Conservation (phyloP, 2,113 vertebrate species). For the Lucifuga dentata region DNA sequence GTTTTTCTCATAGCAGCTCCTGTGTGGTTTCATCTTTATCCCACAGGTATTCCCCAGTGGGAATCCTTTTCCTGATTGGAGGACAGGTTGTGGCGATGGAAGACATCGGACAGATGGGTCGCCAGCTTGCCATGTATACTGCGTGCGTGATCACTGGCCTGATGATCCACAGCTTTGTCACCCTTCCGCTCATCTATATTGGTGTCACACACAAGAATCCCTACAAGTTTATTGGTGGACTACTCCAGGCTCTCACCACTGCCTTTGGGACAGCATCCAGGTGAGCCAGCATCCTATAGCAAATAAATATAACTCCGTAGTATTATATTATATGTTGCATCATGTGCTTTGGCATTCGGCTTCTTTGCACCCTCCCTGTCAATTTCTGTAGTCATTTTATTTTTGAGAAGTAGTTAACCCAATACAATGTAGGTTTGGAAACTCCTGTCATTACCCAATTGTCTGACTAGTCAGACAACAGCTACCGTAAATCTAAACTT, state of each 20-base stretch:
- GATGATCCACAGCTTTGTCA: conserved; percentile 87
- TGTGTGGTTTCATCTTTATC: conserved; percentile 2
- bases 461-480: too few species aligned
- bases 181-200: conserved; percentile 90
- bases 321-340: too few species aligned
- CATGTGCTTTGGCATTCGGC: too few species aligned
- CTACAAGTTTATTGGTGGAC: conserved; percentile 85
- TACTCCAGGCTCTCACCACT: conserved; percentile 89
- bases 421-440: too few species aligned
- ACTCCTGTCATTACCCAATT: too few species aligned
- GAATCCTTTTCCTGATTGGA: conserved; percentile 91
- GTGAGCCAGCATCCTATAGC: conserved; percentile 69
- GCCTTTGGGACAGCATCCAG: conserved; percentile 93
- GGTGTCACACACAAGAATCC: conserved; percentile 88
- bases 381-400: too few species aligned
- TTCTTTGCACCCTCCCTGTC: too few species aligned
- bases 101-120: conserved; percentile 86
- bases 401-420: too few species aligned
- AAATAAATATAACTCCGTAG: too few species aligned
- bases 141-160: conserved; percentile 89
- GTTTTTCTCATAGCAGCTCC: neutral
- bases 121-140: conserved; percentile 89
- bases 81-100: conserved; percentile 94
- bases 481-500: too few species aligned
- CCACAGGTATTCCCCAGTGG: conserved; percentile 89